Conservation (phyloP, 2,888 invertebrate genomes). For the Pomacea canaliculata region DNA sequence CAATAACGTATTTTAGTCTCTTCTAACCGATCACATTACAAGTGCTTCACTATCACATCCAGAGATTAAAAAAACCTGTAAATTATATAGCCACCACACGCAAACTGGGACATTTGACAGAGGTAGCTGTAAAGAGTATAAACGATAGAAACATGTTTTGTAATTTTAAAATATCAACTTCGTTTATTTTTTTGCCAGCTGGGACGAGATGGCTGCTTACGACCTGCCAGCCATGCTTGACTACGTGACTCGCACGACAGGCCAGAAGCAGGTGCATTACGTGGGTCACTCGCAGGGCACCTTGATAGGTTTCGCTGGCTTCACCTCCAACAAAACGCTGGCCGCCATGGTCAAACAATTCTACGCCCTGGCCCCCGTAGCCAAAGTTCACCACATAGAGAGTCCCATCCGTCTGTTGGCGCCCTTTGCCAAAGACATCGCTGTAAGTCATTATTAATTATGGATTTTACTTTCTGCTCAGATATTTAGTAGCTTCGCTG, state of each 20-base stretch:
- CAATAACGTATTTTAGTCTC: too few species aligned
- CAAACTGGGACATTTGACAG: too few species aligned
- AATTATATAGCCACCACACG: too few species aligned
- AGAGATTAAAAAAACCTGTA: too few species aligned
- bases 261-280: constrained; percentile 78
- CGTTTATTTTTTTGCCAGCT: constrained; percentile 73
- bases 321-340: constrained; percentile 56
- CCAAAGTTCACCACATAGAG: constrained; percentile 50
- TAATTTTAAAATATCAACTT: too few species aligned
- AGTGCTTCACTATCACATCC: too few species aligned
- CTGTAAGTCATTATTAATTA: constrained; percentile 22
- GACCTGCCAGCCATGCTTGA: constrained; percentile 90
- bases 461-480: too few species aligned
- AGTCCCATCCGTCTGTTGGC: constrained; percentile 53
- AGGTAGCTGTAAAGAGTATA: too few species aligned
- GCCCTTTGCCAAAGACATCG: constrained; percentile 47
- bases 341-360: constrained; percentile 62
- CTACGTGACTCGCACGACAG: constrained; percentile 76
- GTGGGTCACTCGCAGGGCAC: constrained; percentile 92
- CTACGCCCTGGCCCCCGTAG: constrained; percentile 70
- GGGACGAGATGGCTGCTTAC: constrained; percentile 88
- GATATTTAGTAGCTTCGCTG: too few species aligned
- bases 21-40: too few species aligned
- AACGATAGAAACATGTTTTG: too few species aligned
- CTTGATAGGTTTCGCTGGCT: constrained; percentile 64